Base-by-base conservation (phyloP, 2,797 vertebrate genomes). In the Apodemus agrarius region DNA sequence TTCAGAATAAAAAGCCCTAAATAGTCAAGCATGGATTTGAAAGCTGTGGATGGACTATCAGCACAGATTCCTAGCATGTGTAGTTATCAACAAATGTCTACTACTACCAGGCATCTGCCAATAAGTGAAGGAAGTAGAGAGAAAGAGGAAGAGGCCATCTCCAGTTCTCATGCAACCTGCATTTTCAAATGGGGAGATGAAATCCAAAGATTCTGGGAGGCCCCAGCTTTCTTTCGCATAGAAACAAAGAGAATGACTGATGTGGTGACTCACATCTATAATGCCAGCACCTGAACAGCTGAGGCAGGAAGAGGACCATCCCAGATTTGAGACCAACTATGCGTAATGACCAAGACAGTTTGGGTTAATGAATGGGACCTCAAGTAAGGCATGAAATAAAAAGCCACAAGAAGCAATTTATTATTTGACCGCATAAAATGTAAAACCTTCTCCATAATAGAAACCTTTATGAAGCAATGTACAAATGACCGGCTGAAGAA, bases 371-470 rank as follows among this genome's bases (percentile, higher is more conserved):
- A 57, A 11, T 13, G 29, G 46, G 26, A 34, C 52, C 37, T 6
- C 37, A 90, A 96, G 61, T 12, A 93, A 87, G 37, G 29, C 26
- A 80, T 61, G 84, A 94, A 85, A 65, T 65, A 79, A 91, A 87
- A 90, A 89, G 6, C 17, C 14, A 57, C 14, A 90, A 95, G 83
- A 57, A 76, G 1, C 80, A 40, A 93, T 82, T n/a, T 46, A 75
- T 54, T 74, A 65, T 82, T 43, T 84, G 31, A 91, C 2, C 43
- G 74, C 13, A 69, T 82, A 86, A 78, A 95, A 86, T 43, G 11
- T 46, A 78, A 74, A 92, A 2, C 6, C n/a, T 85, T 89, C 59
- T 83, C 9, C 37, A 91, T 0, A 82, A 29, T 63, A 83, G 79
- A 81, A 95, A 76, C 1, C 11, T 79, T 89, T 26, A 72, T 57